Evolutionary conservation across 2,113 vertebrate species (phyloP), one percentile per base, ranked within the genome.

Genomic region (Heteronetta atricapilla): DNA sequence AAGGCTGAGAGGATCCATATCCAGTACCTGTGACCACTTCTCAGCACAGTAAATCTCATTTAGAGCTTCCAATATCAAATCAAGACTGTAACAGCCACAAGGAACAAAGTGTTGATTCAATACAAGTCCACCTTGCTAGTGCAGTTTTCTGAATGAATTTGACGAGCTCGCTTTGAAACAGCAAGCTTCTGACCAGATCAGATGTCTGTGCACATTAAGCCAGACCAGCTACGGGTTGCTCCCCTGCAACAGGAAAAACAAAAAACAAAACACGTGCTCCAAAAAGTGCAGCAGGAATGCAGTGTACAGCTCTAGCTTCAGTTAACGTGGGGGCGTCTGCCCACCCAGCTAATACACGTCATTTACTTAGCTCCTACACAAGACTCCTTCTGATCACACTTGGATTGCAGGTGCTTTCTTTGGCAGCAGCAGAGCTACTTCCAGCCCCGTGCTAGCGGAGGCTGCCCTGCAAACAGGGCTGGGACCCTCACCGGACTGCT

Each of bases 121-220:
- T 83, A 31, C 33, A 82, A 87, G 78, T 64, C 76, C 87, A 95
- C 48, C 85, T 89, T 82, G 82, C 46, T 84, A 56, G 70, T 44
- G 82, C 69, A 38, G 67, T 48, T 79, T 89, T 46, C 92, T 56
- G 53, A 91, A 89, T 34, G 13, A 58, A 88, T 76, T 46, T 44
- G 48, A 88, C 73, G 58, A 80, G 29, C 26, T 91, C 33, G 66
- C 86, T 88, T 64, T 82, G 42, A 88, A 85, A 82, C 12, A 64
- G 40, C 52, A 75, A 86, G 34, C 46, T 85, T 72, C 83, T 87
- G 56, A 79, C 85, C 42, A 94, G 85, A 93, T 33, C 11, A 59
- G 82, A 40, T 73, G 33, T 29, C 78, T 86, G 46, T 40, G 36
- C 53, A 75, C 66, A 59, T 46, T 63, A 34, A 89, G 38, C 78